These are phyloP conservation scores for Cyanocitta stelleri DNA, from an alignment of 2,113 vertebrate species.

Conservation along the genomic window DNA sequence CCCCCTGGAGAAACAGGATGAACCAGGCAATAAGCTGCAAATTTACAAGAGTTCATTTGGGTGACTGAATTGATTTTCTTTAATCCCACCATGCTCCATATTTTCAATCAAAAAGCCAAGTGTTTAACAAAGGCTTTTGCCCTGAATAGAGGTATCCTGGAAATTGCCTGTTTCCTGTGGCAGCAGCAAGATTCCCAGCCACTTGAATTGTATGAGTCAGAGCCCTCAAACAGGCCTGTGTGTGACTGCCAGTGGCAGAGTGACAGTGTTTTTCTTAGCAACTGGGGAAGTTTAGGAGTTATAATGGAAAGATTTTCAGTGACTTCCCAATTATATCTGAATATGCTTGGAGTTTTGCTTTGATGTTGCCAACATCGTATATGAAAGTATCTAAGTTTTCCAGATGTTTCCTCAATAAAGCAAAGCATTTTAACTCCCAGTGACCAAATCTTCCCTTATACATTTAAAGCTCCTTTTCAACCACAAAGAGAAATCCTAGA, in stretches of 20 bases:
- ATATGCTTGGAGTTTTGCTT: slow-evolving; percentile 1
- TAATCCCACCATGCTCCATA: not conserved
- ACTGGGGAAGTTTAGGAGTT: slow-evolving; percentile 14
- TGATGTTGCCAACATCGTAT: slow-evolving; percentile 3
- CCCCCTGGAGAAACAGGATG: not conserved
- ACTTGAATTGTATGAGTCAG: not conserved
- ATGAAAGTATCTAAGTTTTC: slow-evolving; percentile 40
- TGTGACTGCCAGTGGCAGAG: not conserved
- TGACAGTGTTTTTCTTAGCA: slow-evolving; percentile 12
- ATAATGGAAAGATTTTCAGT: slow-evolving; percentile 29
- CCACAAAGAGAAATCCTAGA: not conserved
- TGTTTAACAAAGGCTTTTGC: slow-evolving; percentile 6
- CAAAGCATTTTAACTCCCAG: not conserved
- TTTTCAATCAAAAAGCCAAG: slow-evolving; percentile 29
- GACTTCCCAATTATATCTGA: slow-evolving; percentile 29
- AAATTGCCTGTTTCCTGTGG: not conserved
- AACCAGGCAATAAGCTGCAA: not conserved
- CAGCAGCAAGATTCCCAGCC: not conserved
- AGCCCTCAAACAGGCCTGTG: not conserved
- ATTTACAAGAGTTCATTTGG: not conserved
- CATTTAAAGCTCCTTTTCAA: slow-evolving; percentile 7
- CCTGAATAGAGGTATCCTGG: not conserved
- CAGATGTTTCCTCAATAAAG: slow-evolving; percentile 63
- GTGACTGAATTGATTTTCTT: not conserved
- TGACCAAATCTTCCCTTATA: not conserved